A percentile compares a stretch with the other conserved stretches of the same genome.
Conservation (phyloP, 2,113 vertebrate genomes). For the Camarhynchus parvulus region DNA sequence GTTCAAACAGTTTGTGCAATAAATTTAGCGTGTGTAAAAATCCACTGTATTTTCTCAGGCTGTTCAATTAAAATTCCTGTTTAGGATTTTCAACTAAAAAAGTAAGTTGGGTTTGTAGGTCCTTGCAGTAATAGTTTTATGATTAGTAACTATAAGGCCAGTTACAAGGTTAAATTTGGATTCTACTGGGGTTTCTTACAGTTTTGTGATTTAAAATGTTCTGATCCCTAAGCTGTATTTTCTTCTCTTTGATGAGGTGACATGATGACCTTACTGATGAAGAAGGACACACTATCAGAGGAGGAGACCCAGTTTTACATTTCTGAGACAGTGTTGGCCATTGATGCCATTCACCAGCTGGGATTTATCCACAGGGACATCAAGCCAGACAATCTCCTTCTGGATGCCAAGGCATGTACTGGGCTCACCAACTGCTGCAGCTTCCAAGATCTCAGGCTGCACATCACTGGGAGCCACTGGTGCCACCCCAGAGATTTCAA, state of each 20-base stretch:
- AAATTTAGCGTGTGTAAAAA: neutral
- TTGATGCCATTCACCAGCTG: constrained; percentile 97
- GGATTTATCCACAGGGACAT: constrained; percentile 98
- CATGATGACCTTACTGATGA: constrained; percentile 99
- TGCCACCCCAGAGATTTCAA: neutral
- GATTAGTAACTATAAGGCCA: neutral
- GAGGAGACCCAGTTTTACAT: constrained; percentile 99
- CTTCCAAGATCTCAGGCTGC: neutral
- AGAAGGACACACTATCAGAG: constrained; percentile 96
- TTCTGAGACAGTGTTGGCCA: constrained; percentile 96
- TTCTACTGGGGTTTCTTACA: neutral
- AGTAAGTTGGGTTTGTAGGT: constrained; percentile 18
- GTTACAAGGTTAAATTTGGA: constrained; percentile 1
- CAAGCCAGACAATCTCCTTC: constrained; percentile 96
- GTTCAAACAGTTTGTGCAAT: neutral
- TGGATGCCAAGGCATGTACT: constrained; percentile 89
- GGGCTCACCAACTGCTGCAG: neutral
- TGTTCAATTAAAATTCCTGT: neutral
- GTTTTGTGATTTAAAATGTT: neutral
- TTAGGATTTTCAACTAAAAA: neutral
- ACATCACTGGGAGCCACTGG: neutral
- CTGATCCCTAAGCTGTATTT: neutral
- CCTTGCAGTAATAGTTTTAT: neutral
- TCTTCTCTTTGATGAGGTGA: constrained; percentile 80
- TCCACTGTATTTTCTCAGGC: neutral